Evolutionary conservation across 2,113 vertebrate genomes (phyloP).

Genomic region (Lates calcarifer): DNA sequence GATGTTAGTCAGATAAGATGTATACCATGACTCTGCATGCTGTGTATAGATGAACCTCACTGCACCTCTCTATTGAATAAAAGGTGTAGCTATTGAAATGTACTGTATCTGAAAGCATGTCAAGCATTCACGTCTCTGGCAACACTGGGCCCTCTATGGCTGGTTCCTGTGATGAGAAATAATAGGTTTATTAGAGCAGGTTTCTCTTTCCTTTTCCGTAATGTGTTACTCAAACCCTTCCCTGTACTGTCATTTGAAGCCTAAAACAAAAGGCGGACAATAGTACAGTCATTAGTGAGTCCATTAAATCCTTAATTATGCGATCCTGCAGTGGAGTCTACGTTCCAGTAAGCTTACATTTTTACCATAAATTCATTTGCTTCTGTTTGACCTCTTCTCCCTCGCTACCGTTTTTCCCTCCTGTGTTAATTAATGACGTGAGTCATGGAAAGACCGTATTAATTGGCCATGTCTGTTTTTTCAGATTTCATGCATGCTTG

Average conservation of each 20-base stretch:
- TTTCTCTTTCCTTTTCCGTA: conserved; percentile 5
- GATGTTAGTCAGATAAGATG: background rate
- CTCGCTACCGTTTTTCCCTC: conserved; percentile 3
- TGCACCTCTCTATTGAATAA: background rate
- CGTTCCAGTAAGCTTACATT: conserved; percentile 29
- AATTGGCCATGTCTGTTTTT: conserved; percentile 54
- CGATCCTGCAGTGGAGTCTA: conserved; percentile 31
- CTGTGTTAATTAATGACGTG: conserved; percentile 54
- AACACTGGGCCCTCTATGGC: background rate
- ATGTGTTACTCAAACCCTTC: conserved; percentile 27
- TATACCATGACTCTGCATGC: background rate
- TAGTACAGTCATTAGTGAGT: conserved; percentile 65
- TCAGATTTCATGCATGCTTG: conserved; percentile 23
- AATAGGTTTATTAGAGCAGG: conserved; percentile 15
- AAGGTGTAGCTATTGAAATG: background rate
- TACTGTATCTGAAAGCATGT: background rate
- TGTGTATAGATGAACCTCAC: background rate
- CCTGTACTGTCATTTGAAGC: conserved; percentile 6
- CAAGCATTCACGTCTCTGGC: background rate
- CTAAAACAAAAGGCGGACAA: conserved; percentile 43
- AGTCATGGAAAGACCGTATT: conserved; percentile 33
- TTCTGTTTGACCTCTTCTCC: conserved; percentile 47
- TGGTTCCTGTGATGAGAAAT: conserved; percentile 2
- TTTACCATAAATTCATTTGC: conserved; percentile 34
- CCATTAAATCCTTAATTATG: conserved; percentile 78